Evolutionary conservation across 2,888 invertebrate genomes (phyloP).

Genomic region (Sinotaia quadrata): DNA sequence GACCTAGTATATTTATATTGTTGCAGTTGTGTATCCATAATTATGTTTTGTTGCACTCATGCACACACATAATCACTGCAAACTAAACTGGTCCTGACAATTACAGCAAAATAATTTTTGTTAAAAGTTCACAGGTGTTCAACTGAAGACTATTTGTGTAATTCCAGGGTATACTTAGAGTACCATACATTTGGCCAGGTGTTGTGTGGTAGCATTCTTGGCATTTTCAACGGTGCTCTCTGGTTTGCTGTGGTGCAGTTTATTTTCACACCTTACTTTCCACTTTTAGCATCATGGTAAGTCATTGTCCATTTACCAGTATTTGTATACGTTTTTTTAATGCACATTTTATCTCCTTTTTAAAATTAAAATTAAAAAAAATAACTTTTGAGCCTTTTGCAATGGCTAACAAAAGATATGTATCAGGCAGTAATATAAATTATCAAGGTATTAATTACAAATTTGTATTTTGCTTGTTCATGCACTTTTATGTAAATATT

Average conservation of each 20-base stretch:
- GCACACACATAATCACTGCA: too few species aligned
- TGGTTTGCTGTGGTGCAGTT: constrained; percentile 89
- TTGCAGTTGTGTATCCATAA: too few species aligned
- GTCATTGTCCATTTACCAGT: constrained; percentile 55
- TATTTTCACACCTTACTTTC: constrained; percentile 87
- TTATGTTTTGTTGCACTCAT: too few species aligned
- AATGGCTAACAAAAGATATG: too few species aligned
- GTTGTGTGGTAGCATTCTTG: constrained; percentile 83
- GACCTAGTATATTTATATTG: too few species aligned
- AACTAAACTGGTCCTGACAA: too few species aligned
- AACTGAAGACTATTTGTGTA: too few species aligned
- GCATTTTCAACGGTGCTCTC: constrained; percentile 81
- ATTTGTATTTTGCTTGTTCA: not conserved
- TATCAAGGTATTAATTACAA: too few species aligned
- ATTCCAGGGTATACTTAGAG: constrained; percentile 83
- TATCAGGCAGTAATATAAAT: too few species aligned
- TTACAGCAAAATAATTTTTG: too few species aligned
- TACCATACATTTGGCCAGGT: constrained; percentile 90
- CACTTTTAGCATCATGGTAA: constrained; percentile 88
- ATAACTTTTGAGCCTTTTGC: not conserved
- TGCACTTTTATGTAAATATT: not conserved
- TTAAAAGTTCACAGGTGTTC: too few species aligned
- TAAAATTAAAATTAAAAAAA: not conserved
- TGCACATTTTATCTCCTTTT: not conserved
- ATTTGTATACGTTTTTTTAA: constrained; percentile 2